phyloP scores from a whole-genome alignment of 2,888 invertebrate genomes.

The Bruchidius siliquastri region DNA sequence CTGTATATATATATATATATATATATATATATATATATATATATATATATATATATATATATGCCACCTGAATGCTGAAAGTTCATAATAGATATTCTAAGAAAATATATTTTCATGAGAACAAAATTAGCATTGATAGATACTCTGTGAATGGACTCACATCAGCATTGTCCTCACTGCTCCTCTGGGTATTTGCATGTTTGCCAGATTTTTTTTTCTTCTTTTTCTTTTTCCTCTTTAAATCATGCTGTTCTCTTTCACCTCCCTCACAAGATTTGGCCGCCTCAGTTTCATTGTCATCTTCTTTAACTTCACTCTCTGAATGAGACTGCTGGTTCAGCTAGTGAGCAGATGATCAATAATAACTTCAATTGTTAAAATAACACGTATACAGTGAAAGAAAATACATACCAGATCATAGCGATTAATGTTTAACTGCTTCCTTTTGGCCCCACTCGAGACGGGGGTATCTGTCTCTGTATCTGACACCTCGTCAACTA shows the following conservation, averaged over 20 bases:
- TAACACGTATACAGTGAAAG: neutral
- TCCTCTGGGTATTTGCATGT: constrained; percentile 49
- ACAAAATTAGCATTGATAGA: too few relatives aligned
- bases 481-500: constrained; percentile 51
- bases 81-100: too few relatives aligned
- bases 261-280: constrained; percentile 53
- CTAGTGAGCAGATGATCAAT: neutral
- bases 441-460: constrained; percentile 52
- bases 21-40: too few relatives aligned
- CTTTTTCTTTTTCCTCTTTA: constrained; percentile 54
- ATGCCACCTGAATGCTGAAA: too few relatives aligned
- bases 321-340: constrained; percentile 60
- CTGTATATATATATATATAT: too few relatives aligned
- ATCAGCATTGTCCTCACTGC: constrained; percentile 63
- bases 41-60: too few relatives aligned
- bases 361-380: neutral
- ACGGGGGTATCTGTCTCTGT: constrained; percentile 52
- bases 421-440: constrained; percentile 60
- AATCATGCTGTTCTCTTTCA: constrained; percentile 41
- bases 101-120: too few relatives aligned
- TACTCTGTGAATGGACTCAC: too few relatives aligned
- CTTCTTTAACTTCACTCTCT: constrained; percentile 66
- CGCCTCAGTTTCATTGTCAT: constrained; percentile 61
- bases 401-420: constrained; percentile 62
- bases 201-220: constrained; percentile 61